Percentiles rank a stretch among this genome's conserved stretches.
Evolutionary conservation across 2,797 vertebrate genomes (phyloP).

Genomic region (Octomys mimax): DNA sequence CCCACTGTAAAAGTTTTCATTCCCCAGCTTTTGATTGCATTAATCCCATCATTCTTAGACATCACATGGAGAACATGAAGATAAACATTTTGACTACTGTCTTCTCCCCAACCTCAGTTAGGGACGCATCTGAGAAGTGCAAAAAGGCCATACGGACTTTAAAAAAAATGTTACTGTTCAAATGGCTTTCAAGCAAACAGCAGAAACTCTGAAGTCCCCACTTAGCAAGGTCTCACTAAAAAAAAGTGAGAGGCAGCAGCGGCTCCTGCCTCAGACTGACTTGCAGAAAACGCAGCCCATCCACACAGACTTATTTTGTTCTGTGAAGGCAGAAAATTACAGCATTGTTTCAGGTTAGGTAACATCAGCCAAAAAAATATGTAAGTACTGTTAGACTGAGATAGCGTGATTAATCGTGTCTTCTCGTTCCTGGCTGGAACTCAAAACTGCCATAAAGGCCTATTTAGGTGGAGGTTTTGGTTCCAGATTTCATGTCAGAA

Average conservation of each 20-base stretch:
- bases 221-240: neutral
- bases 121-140: neutral
- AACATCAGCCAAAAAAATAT: neutral
- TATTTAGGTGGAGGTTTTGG: neutral
- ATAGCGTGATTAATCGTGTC: neutral
- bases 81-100: no score
- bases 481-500: neutral
- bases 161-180: neutral
- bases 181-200: neutral
- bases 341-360: neutral
- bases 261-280: accelerated
- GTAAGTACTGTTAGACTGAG: neutral
- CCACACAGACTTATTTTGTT: accelerated
- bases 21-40: accelerated
- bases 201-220: neutral
- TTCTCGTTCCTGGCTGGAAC: neutral
- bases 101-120: neutral
- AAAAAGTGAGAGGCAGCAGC: neutral
- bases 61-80: neutral
- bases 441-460: neutral
- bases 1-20: neutral
- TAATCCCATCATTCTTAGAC: no score
- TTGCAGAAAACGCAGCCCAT: accelerated
- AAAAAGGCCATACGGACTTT: neutral
- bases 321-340: neutral